phyloP scores from a whole-genome alignment of 2,113 vertebrate species.

The Speoplatyrhinus poulsoni region DNA sequence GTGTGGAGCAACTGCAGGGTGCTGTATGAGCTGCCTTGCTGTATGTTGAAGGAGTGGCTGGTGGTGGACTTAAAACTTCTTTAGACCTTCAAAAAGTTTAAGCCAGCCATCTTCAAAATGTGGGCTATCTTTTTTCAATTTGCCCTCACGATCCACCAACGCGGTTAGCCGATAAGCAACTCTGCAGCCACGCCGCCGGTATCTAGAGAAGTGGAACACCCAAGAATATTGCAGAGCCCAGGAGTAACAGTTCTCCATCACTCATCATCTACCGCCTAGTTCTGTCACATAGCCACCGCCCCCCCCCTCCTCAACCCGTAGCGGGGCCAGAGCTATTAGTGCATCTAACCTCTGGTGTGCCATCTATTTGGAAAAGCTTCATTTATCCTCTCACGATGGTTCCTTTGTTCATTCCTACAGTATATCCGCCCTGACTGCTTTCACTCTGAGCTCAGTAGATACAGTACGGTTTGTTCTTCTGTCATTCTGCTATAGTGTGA shows the following conservation, averaged over 20 bases:
- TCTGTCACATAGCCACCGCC: conserved; percentile 50
- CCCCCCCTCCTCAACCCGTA: background rate
- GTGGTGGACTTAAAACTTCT: background rate
- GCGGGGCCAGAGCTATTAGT: conserved; percentile 63
- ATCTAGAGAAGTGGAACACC: conserved; percentile 41
- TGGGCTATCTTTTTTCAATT: conserved; percentile 30
- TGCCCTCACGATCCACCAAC: conserved; percentile 9
- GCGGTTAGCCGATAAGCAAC: too few relatives aligned
- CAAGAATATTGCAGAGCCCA: conserved; percentile 33
- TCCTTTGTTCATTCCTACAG: conserved; percentile 28
- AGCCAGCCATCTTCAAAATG: conserved; percentile 31
- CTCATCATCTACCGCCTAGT: conserved; percentile 63
- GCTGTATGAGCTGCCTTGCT: too few relatives aligned
- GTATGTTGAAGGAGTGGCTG: too few relatives aligned
- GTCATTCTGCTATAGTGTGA: conserved; percentile 3
- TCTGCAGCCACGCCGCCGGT: background rate
- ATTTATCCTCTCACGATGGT: conserved; percentile 1
- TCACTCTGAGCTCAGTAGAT: background rate
- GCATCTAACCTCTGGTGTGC: conserved; percentile 49
- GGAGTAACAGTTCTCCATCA: conserved; percentile 55
- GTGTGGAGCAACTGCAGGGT: too few relatives aligned
- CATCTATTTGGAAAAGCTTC: conserved; percentile 9
- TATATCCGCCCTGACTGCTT: conserved; percentile 13
- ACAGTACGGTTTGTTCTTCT: too few relatives aligned
- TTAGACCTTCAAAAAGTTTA: conserved; percentile 34